phyloP scores from a whole-genome alignment of 2,888 invertebrate genomes.

The Lacanobia wlatinum region DNA sequence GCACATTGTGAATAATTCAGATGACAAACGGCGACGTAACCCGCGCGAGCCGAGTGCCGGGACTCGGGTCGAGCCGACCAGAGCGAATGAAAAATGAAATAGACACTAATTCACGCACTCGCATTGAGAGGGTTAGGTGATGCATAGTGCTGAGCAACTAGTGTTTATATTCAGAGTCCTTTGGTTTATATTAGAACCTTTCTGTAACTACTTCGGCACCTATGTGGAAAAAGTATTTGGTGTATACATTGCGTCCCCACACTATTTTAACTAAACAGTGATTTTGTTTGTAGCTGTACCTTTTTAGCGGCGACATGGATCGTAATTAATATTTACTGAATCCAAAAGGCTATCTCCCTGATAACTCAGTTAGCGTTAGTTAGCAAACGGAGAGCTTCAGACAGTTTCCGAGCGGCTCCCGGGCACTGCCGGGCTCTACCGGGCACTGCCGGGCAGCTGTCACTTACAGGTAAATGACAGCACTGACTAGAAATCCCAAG shows the following conservation, averaged over 20 bases:
- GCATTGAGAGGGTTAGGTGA: conserved; percentile 9
- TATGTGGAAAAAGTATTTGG: not conserved
- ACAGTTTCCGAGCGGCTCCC: not conserved
- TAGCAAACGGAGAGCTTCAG: not conserved
- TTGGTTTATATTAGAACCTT: not conserved
- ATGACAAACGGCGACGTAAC: conserved; percentile 50
- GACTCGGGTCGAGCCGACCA: not conserved
- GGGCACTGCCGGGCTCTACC: conserved; percentile 1
- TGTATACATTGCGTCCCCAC: too few species aligned
- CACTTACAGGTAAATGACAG: not conserved
- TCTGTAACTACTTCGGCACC: not conserved
- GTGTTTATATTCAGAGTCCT: not conserved
- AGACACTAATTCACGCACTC: conserved; percentile 32
- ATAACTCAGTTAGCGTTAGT: not conserved
- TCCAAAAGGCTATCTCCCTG: not conserved
- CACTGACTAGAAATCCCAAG: conserved; percentile 1
- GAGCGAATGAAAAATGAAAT: conserved; percentile 34
- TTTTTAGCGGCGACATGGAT: not conserved
- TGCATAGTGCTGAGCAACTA: conserved; percentile 7
- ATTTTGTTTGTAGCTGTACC: not conserved
- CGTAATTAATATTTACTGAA: not conserved
- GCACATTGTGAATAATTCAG: conserved; percentile 59
- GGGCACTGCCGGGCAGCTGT: conserved; percentile 13
- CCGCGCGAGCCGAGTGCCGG: conserved; percentile 8
- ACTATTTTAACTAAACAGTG: not conserved